These are phyloP conservation scores for Ganaspis sp. DNA, from an alignment of 1,140 invertebrate genomes.

Conservation along the genomic window DNA sequence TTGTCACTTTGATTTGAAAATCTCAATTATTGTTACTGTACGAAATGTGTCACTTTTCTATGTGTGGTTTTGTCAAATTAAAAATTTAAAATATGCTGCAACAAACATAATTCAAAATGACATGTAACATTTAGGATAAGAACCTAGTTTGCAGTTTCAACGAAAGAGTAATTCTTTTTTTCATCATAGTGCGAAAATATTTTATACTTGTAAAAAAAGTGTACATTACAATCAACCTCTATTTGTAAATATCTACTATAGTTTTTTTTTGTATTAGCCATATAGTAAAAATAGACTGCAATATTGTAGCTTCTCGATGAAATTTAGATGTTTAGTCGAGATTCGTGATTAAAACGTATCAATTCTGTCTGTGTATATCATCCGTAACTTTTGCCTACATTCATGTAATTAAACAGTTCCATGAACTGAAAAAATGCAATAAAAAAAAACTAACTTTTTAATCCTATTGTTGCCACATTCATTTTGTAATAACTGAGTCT, in stretches of 20 bases:
- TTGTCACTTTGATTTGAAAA: too few relatives aligned
- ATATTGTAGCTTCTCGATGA: not conserved
- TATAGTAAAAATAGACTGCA: conserved; percentile 15
- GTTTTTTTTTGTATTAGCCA: not conserved
- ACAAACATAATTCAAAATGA: too few relatives aligned
- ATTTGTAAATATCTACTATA: conserved; percentile 17
- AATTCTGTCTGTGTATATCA: not conserved
- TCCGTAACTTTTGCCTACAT: not conserved
- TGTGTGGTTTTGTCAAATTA: too few relatives aligned
- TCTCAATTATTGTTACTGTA: too few relatives aligned
- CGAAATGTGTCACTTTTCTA: too few relatives aligned
- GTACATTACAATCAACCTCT: not conserved
- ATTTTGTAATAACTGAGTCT: too few relatives aligned
- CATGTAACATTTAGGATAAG: too few relatives aligned
- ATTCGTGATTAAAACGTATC: not conserved
- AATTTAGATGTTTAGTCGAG: not conserved
- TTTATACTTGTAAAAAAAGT: not conserved
- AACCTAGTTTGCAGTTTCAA: too few relatives aligned
- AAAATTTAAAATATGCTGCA: too few relatives aligned
- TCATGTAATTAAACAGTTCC: not conserved
- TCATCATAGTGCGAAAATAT: not conserved
- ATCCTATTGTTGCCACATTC: not conserved
- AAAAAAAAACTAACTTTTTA: not conserved
- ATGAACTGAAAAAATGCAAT: not conserved
- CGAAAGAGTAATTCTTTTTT: not conserved